These are phyloP conservation scores for Charaxes varanes DNA, from an alignment of 1,140 invertebrate species.

Conservation along the genomic window DNA sequence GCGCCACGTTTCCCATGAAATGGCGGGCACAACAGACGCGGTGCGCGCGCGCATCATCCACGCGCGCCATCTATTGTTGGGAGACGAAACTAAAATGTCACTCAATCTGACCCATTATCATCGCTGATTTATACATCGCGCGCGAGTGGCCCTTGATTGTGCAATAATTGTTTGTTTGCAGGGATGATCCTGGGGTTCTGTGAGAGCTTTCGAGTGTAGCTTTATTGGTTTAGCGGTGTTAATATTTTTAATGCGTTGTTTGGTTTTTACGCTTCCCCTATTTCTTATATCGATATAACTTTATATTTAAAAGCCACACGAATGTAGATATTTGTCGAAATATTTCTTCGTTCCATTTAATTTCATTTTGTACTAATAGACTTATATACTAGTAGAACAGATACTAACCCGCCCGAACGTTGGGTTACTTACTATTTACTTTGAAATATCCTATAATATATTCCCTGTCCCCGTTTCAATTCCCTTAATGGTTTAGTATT, in stretches of 20 bases:
- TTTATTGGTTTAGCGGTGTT: slow-evolving; percentile 53
- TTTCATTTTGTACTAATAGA: no score
- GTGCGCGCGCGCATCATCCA: slow-evolving; percentile 40
- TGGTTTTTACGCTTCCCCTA: slow-evolving; percentile 18
- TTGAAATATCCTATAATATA: no score
- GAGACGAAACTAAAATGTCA: slow-evolving; percentile 50
- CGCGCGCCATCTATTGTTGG: slow-evolving; percentile 49
- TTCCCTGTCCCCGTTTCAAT: no score
- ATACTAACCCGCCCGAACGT: no score
- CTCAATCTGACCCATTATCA: slow-evolving; percentile 48
- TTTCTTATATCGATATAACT: background rate
- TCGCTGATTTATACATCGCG: slow-evolving; percentile 60
- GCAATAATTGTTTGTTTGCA: slow-evolving; percentile 68
- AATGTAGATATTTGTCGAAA: no score
- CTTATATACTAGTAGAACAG: no score
- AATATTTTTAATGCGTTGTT: slow-evolving; percentile 16
- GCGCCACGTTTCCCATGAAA: slow-evolving; percentile 64
- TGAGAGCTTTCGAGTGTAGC: slow-evolving; percentile 37
- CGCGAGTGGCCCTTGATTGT: slow-evolving; percentile 60
- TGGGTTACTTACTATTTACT: no score
- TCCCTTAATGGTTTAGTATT: no score
- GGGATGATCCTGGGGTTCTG: slow-evolving; percentile 42
- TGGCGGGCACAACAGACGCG: slow-evolving; percentile 45
- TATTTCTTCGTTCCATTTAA: no score
- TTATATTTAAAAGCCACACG: no score